Percentiles rank a stretch among this genome's conserved stretches.
Conservation (phyloP, 2,797 vertebrate species). For the Molossus molossus region DNA sequence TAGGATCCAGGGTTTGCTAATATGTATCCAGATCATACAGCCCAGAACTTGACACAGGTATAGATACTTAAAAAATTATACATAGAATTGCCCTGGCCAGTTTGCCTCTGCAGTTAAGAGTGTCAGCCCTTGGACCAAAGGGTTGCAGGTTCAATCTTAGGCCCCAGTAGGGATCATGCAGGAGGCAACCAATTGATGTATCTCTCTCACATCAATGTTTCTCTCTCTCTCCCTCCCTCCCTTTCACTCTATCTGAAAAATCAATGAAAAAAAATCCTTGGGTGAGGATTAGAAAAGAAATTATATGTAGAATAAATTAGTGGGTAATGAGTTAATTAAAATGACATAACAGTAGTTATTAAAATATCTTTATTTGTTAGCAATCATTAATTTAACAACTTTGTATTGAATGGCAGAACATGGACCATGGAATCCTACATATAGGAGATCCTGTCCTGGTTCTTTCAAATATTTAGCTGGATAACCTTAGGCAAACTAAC, state of each 20-base stretch:
- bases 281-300: no score
- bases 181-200: no score
- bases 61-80: not conserved
- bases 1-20: not conserved
- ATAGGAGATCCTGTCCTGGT: not conserved
- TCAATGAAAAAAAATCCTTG: no score
- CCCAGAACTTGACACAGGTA: not conserved
- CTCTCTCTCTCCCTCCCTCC: no score
- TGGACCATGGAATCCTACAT: not conserved
- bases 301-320: not conserved
- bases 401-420: not conserved
- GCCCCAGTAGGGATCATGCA: no score
- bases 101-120: no score
- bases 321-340: not conserved
- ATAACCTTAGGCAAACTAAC: not conserved
- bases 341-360: slow-evolving; percentile 9
- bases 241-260: no score
- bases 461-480: not conserved
- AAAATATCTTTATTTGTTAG: not conserved
- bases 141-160: no score
- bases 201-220: no score
- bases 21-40: not conserved
- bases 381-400: not conserved
- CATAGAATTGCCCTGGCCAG: no score
- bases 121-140: no score